phyloP scores from a whole-genome alignment of 2,888 invertebrate genomes.

The Adela reaumurella region DNA sequence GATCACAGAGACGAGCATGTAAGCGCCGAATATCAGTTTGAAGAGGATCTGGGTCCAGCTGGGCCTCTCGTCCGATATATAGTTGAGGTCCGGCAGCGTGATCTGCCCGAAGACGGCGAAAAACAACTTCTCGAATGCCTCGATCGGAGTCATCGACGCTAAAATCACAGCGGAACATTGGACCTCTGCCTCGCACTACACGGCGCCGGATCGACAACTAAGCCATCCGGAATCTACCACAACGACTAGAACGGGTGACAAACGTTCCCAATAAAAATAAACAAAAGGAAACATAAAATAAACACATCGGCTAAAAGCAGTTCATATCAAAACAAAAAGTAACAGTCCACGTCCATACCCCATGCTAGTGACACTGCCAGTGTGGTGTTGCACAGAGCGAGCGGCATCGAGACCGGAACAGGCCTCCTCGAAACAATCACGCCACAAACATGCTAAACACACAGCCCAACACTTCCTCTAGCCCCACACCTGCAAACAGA shows the following conservation, averaged over 20 bases:
- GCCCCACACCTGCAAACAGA: slow-evolving; percentile 37
- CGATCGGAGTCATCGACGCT: slow-evolving; percentile 83
- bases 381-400: slow-evolving; percentile 9
- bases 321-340: slow-evolving; percentile 4
- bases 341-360: slow-evolving; percentile 3
- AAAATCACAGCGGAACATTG: slow-evolving; percentile 29
- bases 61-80: slow-evolving; percentile 66
- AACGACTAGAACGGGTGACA: slow-evolving; percentile 1
- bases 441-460: slow-evolving; percentile 32
- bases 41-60: slow-evolving; percentile 83
- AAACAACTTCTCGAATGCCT: slow-evolving; percentile 96
- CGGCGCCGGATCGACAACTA: background rate
- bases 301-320: slow-evolving; percentile 6
- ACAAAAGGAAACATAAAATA: background rate
- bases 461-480: slow-evolving; percentile 27
- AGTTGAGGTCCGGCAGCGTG: slow-evolving; percentile 78
- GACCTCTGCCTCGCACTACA: background rate
- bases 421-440: slow-evolving; percentile 7
- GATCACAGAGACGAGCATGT: slow-evolving; percentile 97
- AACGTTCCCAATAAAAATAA: slow-evolving; percentile 3
- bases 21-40: slow-evolving; percentile 92
- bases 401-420: background rate
- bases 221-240: background rate
- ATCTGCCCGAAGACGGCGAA: slow-evolving; percentile 97
- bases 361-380: slow-evolving; percentile 7